Evolutionary conservation across 2,888 invertebrate genomes (phyloP), one percentile per base, ranked within the genome.

Genomic region (Chloroclysta siterata): DNA sequence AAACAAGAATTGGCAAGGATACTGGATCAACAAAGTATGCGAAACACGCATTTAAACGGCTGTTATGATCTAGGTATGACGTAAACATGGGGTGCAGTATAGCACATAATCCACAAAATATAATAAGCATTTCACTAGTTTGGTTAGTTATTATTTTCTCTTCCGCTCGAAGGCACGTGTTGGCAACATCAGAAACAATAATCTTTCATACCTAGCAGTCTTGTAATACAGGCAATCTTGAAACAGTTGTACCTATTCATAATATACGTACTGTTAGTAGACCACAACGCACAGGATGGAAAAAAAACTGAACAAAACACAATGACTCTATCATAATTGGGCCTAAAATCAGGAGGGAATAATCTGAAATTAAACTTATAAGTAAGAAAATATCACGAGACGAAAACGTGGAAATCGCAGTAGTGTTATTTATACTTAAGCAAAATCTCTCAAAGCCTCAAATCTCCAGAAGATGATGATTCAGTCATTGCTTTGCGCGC

Each of bases 121-220:
- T 73, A 10, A 33, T 50, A 51, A 33, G 71, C 69, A 66, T 65
- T 22, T 22, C 62, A 67, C 42, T 65, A 56, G 47, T 53, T 44
- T 46, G 17, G 54, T 63, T 63, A 72, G 72, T 77, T 82, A 82
- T 81, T 80, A 84, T 83, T 83, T 80, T 72, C 77, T 78, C 81
- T 80, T 82, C 84, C 83, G 79, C 74, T 69, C 74, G 65, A 70
- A 72, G 84, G 81, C 90, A 89, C 90, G 89, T 88, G 85, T 89
- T 89, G 88, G 90, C 90, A 87, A 68, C 81, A 69, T 68, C 72
- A 72, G 59, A 72, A 78, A 78, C 74, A 79, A 78, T 82, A 82
- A 85, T 85, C 80, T 82, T 77, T 84, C 80, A 83, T 79, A 85
- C 4, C 36, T 39, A 39, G 84, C 84, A 83, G 79, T 79, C 28